A percentile compares a stretch with the other conserved stretches of the same genome.
phyloP scores from a whole-genome alignment of 2,113 vertebrate species.

The Galemys pyrenaicus region DNA sequence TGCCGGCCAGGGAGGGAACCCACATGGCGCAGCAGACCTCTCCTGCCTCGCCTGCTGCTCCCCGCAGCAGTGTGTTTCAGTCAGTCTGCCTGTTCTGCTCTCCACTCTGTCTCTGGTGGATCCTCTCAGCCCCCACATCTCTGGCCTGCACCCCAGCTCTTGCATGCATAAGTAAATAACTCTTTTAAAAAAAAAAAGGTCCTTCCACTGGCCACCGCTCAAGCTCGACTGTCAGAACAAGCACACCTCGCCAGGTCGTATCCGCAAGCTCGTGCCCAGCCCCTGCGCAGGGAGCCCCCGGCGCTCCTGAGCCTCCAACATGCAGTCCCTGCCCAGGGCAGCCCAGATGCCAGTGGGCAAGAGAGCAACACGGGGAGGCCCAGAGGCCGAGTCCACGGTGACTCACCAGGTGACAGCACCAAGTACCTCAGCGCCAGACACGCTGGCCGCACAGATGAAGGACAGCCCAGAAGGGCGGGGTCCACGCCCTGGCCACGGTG shows the following conservation, averaged over 20 bases:
- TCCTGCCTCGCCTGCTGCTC: too few species aligned
- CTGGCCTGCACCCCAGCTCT: too few species aligned
- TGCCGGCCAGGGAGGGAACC: too few species aligned
- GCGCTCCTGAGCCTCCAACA: neutral
- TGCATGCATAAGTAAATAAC: too few species aligned
- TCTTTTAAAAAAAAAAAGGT: too few species aligned
- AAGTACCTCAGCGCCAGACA: neutral
- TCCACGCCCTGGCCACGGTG: rapidly evolving
- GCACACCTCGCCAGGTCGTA: neutral
- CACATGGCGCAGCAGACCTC: too few species aligned
- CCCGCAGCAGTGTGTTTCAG: too few species aligned
- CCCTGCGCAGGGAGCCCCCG: rapidly evolving
- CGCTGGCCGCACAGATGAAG: rapidly evolving
- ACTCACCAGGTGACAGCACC: too few species aligned
- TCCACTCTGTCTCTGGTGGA: too few species aligned
- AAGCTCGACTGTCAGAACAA: neutral
- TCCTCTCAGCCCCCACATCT: too few species aligned
- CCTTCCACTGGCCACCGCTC: neutral
- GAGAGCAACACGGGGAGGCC: neutral
- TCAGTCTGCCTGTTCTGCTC: too few species aligned
- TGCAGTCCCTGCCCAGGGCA: neutral
- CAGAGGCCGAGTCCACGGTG: neutral
- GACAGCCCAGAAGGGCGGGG: neutral
- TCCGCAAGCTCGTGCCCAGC: neutral
- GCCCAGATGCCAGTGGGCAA: rapidly evolving